A percentile compares a stretch with the other conserved stretches of the same genome.
Evolutionary conservation across 2,888 invertebrate species (phyloP).

Genomic region (Oxycera nigricornis): DNA sequence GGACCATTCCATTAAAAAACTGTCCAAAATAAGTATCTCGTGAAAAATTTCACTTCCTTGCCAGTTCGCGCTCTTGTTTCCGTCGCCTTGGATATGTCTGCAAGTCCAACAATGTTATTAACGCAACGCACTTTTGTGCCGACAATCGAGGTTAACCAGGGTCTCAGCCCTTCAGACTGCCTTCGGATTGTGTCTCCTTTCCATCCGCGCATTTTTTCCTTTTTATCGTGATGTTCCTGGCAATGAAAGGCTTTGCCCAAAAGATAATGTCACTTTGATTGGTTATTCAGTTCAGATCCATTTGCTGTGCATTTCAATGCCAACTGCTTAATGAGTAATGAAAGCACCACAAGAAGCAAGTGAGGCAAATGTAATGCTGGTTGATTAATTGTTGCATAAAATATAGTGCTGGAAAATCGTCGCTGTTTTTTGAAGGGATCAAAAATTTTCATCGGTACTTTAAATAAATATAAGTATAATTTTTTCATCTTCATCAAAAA

Average conservation of each 20-base stretch:
- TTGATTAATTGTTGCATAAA: too few species aligned
- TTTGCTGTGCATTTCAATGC: slow-evolving; percentile 34
- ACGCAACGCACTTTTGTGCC: not conserved
- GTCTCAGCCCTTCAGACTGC: slow-evolving; percentile 23
- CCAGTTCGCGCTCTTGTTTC: not conserved
- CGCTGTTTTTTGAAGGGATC: too few species aligned
- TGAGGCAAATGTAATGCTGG: too few species aligned
- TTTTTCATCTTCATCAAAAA: too few species aligned
- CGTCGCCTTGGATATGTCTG: slow-evolving; percentile 19
- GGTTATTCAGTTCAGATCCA: slow-evolving; percentile 26
- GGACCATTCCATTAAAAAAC: not conserved
- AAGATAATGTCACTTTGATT: slow-evolving; percentile 39
- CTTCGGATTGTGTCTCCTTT: slow-evolving; percentile 5
- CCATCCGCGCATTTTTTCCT: not conserved
- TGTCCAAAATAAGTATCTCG: not conserved
- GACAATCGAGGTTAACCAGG: slow-evolving; percentile 20
- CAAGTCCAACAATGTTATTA: slow-evolving; percentile 38
- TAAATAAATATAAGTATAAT: too few species aligned
- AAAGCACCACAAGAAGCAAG: too few species aligned
- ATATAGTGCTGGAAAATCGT: too few species aligned
- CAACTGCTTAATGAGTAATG: not conserved
- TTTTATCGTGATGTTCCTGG: not conserved
- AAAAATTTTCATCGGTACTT: too few species aligned
- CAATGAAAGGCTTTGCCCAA: slow-evolving; percentile 25
- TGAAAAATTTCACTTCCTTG: slow-evolving; percentile 18